Evolutionary conservation across 2,113 vertebrate species (phyloP).

Genomic region (Phylloscopus trochiloides): DNA sequence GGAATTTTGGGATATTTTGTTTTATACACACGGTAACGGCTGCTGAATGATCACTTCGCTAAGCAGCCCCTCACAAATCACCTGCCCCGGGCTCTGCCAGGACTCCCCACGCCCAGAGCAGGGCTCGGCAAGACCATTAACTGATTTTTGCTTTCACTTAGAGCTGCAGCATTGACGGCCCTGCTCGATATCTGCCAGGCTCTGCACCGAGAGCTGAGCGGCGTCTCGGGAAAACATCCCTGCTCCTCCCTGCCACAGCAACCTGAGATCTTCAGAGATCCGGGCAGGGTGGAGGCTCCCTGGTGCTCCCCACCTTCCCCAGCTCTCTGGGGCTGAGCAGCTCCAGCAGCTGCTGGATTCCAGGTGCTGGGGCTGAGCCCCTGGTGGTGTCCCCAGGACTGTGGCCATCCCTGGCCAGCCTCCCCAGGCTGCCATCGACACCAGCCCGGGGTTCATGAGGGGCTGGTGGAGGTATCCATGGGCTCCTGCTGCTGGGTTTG

Average conservation of each 20-base stretch:
- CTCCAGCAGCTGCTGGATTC: not conserved
- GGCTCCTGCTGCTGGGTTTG: not conserved
- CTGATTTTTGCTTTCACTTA: slow-evolving; percentile 61
- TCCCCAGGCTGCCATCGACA: rapidly evolving
- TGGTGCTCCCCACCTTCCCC: not conserved
- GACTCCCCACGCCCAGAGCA: not conserved
- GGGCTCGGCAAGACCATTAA: slow-evolving; percentile 48
- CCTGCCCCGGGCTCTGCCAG: not conserved
- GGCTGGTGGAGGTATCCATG: too few species aligned
- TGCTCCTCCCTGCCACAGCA: not conserved
- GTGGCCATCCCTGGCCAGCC: not conserved
- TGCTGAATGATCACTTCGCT: not conserved
- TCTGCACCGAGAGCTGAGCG: not conserved
- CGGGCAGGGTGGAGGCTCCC: rapidly evolving
- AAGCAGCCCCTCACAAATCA: not conserved
- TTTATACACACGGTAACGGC: not conserved
- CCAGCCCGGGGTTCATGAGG: rapidly evolving
- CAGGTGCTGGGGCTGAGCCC: rapidly evolving
- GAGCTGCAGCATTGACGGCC: slow-evolving; percentile 28
- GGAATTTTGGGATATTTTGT: not conserved
- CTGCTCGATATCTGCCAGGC: slow-evolving; percentile 56
- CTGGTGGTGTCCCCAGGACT: rapidly evolving
- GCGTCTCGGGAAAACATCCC: not conserved
- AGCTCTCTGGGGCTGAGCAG: rapidly evolving
- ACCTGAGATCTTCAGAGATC: not conserved